Evolutionary conservation across 2,888 invertebrate genomes (phyloP).

Genomic region (Plemyria rubiginata): DNA sequence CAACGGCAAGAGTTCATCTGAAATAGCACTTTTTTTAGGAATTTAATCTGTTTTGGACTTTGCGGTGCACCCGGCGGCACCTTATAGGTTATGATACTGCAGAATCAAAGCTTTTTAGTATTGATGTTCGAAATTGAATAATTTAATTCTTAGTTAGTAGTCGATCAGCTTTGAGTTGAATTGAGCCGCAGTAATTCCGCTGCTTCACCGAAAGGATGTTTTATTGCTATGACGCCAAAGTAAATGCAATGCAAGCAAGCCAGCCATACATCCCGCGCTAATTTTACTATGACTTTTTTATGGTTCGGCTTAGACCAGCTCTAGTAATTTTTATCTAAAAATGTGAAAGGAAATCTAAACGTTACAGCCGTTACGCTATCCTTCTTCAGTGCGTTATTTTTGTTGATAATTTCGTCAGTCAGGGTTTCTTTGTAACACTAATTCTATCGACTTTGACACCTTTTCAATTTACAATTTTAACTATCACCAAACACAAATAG

Average conservation of each 20-base stretch:
- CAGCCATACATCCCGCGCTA: constrained; percentile 77
- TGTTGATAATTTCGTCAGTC: constrained; percentile 9
- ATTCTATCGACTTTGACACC: constrained; percentile 17
- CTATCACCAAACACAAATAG: constrained; percentile 10
- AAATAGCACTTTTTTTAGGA: constrained; percentile 45
- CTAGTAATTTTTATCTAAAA: constrained; percentile 1
- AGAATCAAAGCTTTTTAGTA: constrained; percentile 23
- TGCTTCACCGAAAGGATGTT: constrained; percentile 30
- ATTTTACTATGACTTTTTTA: constrained; percentile 46
- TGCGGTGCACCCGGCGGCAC: constrained; percentile 64
- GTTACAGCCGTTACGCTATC: not conserved
- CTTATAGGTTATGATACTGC: constrained; percentile 72
- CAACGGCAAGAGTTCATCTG: constrained; percentile 61
- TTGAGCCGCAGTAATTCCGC: not conserved
- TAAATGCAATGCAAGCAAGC: constrained; percentile 52
- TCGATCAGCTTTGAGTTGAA: not conserved
- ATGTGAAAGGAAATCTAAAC: not conserved
- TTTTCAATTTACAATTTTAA: constrained; percentile 3
- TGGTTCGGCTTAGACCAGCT: constrained; percentile 8
- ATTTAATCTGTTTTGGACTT: constrained; percentile 15
- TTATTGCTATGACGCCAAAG: constrained; percentile 63
- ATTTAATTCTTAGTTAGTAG: not conserved
- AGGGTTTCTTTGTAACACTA: constrained; percentile 26
- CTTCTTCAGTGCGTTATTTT: constrained; percentile 15
- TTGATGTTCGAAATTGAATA: not conserved